These are phyloP conservation scores for Agonopterix heracliana DNA, from an alignment of 2,888 invertebrate species.

Conservation along the genomic window DNA sequence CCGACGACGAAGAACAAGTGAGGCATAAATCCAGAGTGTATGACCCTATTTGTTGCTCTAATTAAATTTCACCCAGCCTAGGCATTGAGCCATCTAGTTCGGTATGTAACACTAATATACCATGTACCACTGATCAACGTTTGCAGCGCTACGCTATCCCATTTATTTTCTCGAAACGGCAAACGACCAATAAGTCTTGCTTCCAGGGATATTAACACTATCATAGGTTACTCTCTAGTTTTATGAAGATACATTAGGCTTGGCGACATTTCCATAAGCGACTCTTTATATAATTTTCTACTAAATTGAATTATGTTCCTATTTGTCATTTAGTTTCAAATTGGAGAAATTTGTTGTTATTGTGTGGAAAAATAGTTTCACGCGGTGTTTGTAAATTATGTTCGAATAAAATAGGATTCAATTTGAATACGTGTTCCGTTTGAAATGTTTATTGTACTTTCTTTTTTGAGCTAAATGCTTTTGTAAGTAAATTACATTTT, in stretches of 20 bases:
- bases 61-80: too few relatives aligned
- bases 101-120: too few relatives aligned
- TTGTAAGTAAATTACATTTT: constrained; percentile 24
- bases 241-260: constrained; percentile 71
- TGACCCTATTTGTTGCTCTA: too few relatives aligned
- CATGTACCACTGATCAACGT: constrained; percentile 7
- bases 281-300: constrained; percentile 11
- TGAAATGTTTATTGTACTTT: background rate
- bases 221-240: constrained; percentile 71
- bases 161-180: constrained; percentile 66
- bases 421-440: background rate
- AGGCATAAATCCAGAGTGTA: too few relatives aligned
- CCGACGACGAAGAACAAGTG: too few relatives aligned
- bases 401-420: background rate
- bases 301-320: constrained; percentile 1
- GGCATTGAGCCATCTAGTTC: too few relatives aligned
- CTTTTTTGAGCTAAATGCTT: constrained; percentile 7
- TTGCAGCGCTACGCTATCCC: constrained; percentile 40
- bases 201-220: constrained; percentile 74
- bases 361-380: too few relatives aligned
- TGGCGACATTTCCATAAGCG: constrained; percentile 56
- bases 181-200: constrained; percentile 74
- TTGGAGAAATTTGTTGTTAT: too few relatives aligned
- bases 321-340: too few relatives aligned
- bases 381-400: too few relatives aligned